Base-by-base conservation (phyloP, 2,888 invertebrate genomes). In the Drosophila paramelanica region DNA sequence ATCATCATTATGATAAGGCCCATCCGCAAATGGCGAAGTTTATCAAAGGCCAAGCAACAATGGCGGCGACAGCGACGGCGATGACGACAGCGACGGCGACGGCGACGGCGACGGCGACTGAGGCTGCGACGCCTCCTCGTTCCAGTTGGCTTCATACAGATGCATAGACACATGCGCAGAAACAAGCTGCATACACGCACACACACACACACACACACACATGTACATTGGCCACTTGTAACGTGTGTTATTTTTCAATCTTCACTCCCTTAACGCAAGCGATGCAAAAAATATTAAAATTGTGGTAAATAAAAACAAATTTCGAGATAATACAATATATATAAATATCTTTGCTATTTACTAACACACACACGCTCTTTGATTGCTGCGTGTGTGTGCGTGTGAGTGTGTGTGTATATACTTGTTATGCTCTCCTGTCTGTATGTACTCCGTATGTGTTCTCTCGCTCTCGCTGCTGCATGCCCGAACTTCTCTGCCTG, bases 231-330 rank as follows among this genome's bases (percentile, higher is more conserved):
- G 52, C 67, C 59, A 70, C 76, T 79, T 80, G 65, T 72, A 73
- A 74, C 60, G 59, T 58, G 49, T 68, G 69, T 57, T 61, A 67
- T 79, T 71, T 73, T 81, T 71, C 75, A 88, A 85, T 72, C 77
- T 79, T 74, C 79, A 74, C 68, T 69, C 59, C 62, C 59, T 70
- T 49, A 25, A 27, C 36, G 57, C 60, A 39, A 53, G 59, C 57
- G 56, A 69, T 70, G 64, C 57, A 69, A 81, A 84, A 79, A 90
- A 77, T 82, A 85, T 81, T 74, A 75, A 88, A 89, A 78, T 81
- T 86, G 83, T 70, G 81, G 80, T 88, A 88, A 83, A 90, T 90
- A 86, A 89, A 83, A 89, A 83, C 71, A 77, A 77, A 78, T 75
- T 68, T 60, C 53, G 43, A 47, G 57, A 71, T 72, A 65, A 67